phyloP scores from a whole-genome alignment of 2,888 invertebrate genomes.

The Cepaea hortensis region DNA sequence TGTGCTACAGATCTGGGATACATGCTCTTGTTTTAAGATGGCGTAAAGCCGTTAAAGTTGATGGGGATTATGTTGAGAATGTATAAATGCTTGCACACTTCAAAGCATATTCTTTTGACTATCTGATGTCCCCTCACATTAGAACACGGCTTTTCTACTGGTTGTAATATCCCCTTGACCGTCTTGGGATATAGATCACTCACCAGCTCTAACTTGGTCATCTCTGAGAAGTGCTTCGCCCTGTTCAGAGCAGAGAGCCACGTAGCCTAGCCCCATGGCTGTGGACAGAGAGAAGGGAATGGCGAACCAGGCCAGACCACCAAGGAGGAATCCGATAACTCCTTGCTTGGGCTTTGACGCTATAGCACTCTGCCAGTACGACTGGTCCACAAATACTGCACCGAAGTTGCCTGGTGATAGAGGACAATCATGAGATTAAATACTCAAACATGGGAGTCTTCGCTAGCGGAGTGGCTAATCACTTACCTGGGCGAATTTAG shows the following conservation, averaged over 20 bases:
- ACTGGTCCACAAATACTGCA: slow-evolving; percentile 76
- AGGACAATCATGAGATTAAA: neutral
- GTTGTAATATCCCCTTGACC: too few species aligned
- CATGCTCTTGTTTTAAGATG: too few species aligned
- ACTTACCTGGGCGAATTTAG: too few species aligned
- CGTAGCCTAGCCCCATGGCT: slow-evolving; percentile 74
- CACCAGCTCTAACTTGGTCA: slow-evolving; percentile 68
- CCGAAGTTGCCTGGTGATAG: slow-evolving; percentile 74
- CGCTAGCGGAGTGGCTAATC: too few species aligned
- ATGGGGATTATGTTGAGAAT: too few species aligned
- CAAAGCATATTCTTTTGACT: too few species aligned
- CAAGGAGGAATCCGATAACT: slow-evolving; percentile 75
- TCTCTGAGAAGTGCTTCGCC: slow-evolving; percentile 63
- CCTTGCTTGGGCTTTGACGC: slow-evolving; percentile 73
- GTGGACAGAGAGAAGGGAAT: slow-evolving; percentile 76
- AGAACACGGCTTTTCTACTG: too few species aligned
- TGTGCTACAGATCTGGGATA: too few species aligned
- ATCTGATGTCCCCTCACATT: too few species aligned
- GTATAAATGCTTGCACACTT: too few species aligned
- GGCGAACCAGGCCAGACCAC: slow-evolving; percentile 76
- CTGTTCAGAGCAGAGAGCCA: slow-evolving; percentile 67
- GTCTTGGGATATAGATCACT: neutral
- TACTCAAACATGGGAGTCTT: too few species aligned
- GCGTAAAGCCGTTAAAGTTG: too few species aligned
- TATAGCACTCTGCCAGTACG: slow-evolving; percentile 76